A percentile compares a stretch with the other conserved stretches of the same genome.
These are phyloP conservation scores for Ammospiza caudacuta DNA, from an alignment of 2,113 vertebrate genomes.

Conservation along the genomic window DNA sequence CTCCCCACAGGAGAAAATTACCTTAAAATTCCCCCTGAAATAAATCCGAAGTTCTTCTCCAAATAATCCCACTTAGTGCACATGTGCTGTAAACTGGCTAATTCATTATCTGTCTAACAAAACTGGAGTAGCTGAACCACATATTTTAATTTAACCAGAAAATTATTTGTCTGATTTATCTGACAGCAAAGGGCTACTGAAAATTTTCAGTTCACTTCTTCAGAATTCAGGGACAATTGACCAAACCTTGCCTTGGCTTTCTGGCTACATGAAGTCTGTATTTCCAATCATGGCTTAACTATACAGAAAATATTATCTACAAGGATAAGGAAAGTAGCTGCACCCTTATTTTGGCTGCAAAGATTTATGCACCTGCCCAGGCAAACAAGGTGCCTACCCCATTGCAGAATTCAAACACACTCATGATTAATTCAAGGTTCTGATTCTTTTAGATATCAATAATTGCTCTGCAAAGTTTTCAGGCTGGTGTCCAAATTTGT, in stretches of 20 bases:
- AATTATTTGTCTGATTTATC: neutral
- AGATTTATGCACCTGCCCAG: neutral
- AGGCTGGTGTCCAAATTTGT: neutral
- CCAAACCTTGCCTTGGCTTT: neutral
- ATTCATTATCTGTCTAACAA: neutral
- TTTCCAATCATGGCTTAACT: neutral
- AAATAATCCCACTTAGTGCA: slow-evolving; percentile 7
- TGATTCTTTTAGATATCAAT: neutral
- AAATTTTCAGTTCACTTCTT: neutral
- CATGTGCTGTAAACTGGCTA: neutral
- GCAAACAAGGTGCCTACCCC: neutral
- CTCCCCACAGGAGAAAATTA: neutral
- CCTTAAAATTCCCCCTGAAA: slow-evolving; percentile 12
- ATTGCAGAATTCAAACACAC: neutral
- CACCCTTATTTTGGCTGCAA: neutral
- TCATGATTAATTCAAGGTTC: neutral
- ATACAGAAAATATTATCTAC: neutral
- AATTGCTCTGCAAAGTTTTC: neutral
- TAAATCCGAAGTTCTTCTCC: neutral
- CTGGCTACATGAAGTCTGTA: neutral
- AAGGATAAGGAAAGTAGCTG: neutral
- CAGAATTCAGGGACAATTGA: neutral
- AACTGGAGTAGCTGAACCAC: neutral
- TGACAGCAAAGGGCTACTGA: neutral
- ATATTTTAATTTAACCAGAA: neutral